Evolutionary conservation across 1,140 invertebrate species (phyloP).

Genomic region (Panonychus citri): DNA sequence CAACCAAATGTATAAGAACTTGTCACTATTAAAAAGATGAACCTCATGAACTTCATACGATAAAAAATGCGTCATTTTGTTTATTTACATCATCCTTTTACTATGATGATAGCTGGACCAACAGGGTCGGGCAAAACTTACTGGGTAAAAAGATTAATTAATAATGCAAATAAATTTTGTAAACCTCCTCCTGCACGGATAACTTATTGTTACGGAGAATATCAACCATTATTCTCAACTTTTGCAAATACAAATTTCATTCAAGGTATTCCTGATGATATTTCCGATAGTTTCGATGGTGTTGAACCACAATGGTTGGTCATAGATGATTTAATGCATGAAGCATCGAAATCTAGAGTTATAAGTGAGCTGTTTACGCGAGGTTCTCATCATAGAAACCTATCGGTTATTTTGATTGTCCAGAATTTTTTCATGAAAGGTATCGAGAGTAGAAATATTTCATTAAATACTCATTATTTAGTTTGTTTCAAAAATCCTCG

Average conservation of each 20-base stretch:
- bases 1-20: too few relatives aligned
- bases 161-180: not conserved
- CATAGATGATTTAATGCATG: slow-evolving; percentile 23
- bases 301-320: slow-evolving; percentile 8
- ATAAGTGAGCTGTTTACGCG: slow-evolving; percentile 24
- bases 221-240: not conserved
- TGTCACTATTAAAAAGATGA: too few relatives aligned
- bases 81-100: not conserved
- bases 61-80: too few relatives aligned
- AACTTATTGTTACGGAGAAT: not conserved
- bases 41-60: too few relatives aligned
- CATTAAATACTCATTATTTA: not conserved
- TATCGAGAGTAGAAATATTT: slow-evolving; percentile 19
- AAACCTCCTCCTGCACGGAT: not conserved
- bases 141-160: too few relatives aligned
- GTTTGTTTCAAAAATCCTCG: too few relatives aligned
- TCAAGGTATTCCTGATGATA: too few relatives aligned
- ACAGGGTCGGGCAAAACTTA: not conserved
- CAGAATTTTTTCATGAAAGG: slow-evolving; percentile 24
- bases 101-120: not conserved
- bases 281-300: too few relatives aligned
- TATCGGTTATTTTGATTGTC: slow-evolving; percentile 20
- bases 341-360: slow-evolving; percentile 15
- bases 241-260: too few relatives aligned
- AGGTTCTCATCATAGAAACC: slow-evolving; percentile 15